phyloP scores from a whole-genome alignment of 1,140 invertebrate species.

The Drosophila ironensis region DNA sequence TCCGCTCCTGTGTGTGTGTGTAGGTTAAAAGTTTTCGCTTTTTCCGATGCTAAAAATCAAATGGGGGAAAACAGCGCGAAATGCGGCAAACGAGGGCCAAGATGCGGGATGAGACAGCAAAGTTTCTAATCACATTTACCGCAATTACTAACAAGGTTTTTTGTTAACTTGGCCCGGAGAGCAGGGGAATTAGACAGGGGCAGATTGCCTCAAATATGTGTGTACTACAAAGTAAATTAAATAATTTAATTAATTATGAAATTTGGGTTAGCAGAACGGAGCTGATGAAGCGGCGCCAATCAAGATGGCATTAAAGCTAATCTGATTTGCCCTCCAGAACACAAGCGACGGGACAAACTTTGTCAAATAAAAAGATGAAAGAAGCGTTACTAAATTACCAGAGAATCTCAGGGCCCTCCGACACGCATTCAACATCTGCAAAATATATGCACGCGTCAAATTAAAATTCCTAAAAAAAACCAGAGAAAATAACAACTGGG shows the following conservation, averaged over 20 bases:
- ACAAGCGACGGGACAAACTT: slow-evolving; percentile 15
- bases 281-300: slow-evolving; percentile 45
- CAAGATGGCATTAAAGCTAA: slow-evolving; percentile 49
- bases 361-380: slow-evolving; percentile 20
- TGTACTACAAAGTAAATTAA: slow-evolving; percentile 67
- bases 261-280: slow-evolving; percentile 45
- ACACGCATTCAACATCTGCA: no score
- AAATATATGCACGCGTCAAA: not conserved
- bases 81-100: slow-evolving; percentile 17
- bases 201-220: slow-evolving; percentile 24
- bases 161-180: slow-evolving; percentile 52
- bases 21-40: slow-evolving; percentile 75
- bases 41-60: slow-evolving; percentile 75
- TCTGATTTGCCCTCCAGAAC: slow-evolving; percentile 42
- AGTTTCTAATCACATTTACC: slow-evolving; percentile 79
- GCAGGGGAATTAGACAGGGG: not conserved
- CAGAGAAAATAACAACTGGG: not conserved
- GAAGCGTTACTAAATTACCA: slow-evolving; percentile 31
- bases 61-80: slow-evolving; percentile 63
- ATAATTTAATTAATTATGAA: slow-evolving; percentile 78
- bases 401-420: not conserved
- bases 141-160: slow-evolving; percentile 80
- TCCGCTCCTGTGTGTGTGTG: slow-evolving; percentile 20
- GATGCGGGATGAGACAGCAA: slow-evolving; percentile 41
- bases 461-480: not conserved